Evolutionary conservation across 2,113 vertebrate genomes (phyloP), one percentile per base, ranked within the genome.

Genomic region (Rhinopomastus cyanomelas): DNA sequence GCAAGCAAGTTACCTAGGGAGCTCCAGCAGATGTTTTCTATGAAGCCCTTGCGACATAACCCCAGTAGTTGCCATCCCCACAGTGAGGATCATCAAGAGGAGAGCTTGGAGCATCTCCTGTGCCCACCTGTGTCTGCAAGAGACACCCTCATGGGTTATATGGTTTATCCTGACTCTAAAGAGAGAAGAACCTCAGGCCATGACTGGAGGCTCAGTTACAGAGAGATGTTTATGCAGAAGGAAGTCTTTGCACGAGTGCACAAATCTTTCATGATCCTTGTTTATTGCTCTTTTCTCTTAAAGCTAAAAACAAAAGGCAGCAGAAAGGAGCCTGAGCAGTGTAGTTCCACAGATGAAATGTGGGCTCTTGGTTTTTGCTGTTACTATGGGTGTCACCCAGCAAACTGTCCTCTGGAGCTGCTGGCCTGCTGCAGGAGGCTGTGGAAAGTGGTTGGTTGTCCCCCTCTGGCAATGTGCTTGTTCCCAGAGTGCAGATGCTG

Each of bases 11-110:
- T 42, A 8, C 7, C 66, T 27, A 4, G 4, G 62, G 23, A 85
- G 10, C 8, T 39, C 12, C 0, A 2, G 5, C 0, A 49, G 81
- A 5, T 0, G 0, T 23, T 60, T 51, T 34, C 37, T 42, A 11
- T 18, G 13, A 37, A 20, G 5, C 9, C 13, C 18, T n/a, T 29
- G 20, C 0, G 1, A 22, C 20, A 17, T 5, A 2, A 26, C 5
- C 21, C 5, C 8, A 3, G 5, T 16, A 16, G 32, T 4, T 52
- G 15, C 14, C 11, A 42, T 7, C 23, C 12, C 37, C 11, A 5
- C 2, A 16, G 34, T 0, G n/a, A n/a, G n/a, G n/a, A n/a, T n/a
- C n/a, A n/a, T n/a, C n/a, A n/a, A n/a, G n/a, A n/a, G n/a, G n/a
- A n/a, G n/a, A n/a, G n/a, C n/a, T 30, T 9, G 44, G 17, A 46